phyloP scores from a whole-genome alignment of 1,140 invertebrate genomes.

The Helicoverpa zea region DNA sequence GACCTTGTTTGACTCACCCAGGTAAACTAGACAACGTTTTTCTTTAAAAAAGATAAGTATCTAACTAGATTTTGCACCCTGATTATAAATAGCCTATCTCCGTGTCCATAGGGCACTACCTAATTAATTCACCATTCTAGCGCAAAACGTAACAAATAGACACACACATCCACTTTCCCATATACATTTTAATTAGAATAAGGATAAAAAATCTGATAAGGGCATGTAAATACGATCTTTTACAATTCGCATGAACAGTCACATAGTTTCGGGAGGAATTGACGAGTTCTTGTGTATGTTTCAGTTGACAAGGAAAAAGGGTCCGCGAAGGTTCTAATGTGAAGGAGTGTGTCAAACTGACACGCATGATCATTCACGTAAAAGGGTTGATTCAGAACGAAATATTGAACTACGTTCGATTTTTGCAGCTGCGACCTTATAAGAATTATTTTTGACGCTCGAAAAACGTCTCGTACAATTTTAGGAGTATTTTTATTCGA shows the following conservation, averaged over 20 bases:
- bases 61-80: too few relatives aligned
- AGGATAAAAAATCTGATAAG: not conserved
- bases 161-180: not conserved
- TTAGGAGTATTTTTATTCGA: not conserved
- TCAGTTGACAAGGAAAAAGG: conserved; percentile 19
- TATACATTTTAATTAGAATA: too few relatives aligned
- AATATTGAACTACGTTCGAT: not conserved
- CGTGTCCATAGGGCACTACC: too few relatives aligned
- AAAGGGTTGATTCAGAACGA: conserved; percentile 1
- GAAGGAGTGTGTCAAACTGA: not conserved
- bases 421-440: not conserved
- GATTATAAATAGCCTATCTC: too few relatives aligned
- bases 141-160: too few relatives aligned
- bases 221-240: conserved; percentile 1
- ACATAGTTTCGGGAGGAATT: conserved; percentile 10
- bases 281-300: not conserved
- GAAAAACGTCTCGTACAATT: not conserved
- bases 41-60: too few relatives aligned
- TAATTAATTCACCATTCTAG: too few relatives aligned
- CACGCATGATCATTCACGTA: conserved; percentile 1
- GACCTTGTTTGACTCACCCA: too few relatives aligned
- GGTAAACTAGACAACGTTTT: too few relatives aligned
- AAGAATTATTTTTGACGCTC: not conserved
- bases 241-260: conserved; percentile 8
- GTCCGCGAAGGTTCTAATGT: not conserved